Conservation (phyloP, 2,888 invertebrate species). For the Dioctria rufipes region DNA sequence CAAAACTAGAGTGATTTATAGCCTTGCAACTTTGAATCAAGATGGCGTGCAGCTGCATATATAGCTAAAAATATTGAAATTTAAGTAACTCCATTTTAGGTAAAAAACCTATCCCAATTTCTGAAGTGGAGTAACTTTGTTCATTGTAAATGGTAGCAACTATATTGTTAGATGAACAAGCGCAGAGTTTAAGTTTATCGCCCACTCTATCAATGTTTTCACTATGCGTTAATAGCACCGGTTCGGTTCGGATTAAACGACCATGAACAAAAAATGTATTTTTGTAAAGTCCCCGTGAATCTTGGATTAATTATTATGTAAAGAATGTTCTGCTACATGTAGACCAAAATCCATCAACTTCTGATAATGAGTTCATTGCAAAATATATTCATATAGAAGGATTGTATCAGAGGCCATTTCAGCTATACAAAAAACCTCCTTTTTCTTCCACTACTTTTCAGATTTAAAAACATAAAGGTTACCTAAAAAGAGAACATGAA, state of each 20-base stretch:
- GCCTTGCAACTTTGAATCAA: too few species aligned
- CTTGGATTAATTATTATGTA: background rate
- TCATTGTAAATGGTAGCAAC: slow-evolving; percentile 94
- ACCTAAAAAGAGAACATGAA: slow-evolving; percentile 94
- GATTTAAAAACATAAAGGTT: slow-evolving; percentile 68
- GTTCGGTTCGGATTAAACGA: slow-evolving; percentile 88
- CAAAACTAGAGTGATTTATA: too few species aligned
- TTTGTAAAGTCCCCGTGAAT: background rate
- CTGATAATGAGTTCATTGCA: slow-evolving; percentile 67
- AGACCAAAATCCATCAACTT: slow-evolving; percentile 66
- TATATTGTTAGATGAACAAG: slow-evolving; percentile 84
- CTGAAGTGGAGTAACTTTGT: too few species aligned
- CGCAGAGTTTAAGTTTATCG: slow-evolving; percentile 88
- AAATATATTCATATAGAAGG: slow-evolving; percentile 66
- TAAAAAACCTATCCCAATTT: too few species aligned
- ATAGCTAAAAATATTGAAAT: too few species aligned
- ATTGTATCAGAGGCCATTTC: slow-evolving; percentile 68
- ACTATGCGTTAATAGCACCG: slow-evolving; percentile 96
- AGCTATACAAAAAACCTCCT: slow-evolving; percentile 64
- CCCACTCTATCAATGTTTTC: slow-evolving; percentile 96
- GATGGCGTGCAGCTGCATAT: too few species aligned
- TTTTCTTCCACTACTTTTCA: slow-evolving; percentile 60
- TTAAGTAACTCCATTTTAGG: too few species aligned
- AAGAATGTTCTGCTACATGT: slow-evolving; percentile 67
- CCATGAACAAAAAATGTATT: slow-evolving; percentile 75